Evolutionary conservation across 2,888 invertebrate genomes (phyloP), one percentile per base, ranked within the genome.

Genomic region (Drosophila rellima): DNA sequence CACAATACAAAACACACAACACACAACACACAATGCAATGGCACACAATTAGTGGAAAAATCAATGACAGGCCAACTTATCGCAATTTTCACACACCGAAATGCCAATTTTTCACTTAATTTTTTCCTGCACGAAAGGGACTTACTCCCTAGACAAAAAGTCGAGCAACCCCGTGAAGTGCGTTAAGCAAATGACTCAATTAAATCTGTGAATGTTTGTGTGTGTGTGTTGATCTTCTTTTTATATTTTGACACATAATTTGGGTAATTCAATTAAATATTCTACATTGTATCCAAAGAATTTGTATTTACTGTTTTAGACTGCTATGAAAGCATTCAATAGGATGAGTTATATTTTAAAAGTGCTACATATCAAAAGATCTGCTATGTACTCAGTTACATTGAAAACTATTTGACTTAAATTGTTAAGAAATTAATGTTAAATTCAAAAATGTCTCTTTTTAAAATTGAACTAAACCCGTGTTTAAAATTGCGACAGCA

Each of bases 11-110:
- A 40, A 40, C 18, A 17, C 17, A 40, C 1, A 40, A 40, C n/a
- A n/a, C 35, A n/a, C 35, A n/a, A 35, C 35, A n/a, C 35, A 29
- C 51, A 52, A 47, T 48, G 18, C 13, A 31, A 23, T 26, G 17
- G 10, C 37, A 69, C 51, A 74, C 59, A 74, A 70, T 74, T 62
- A 76, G 48, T 64, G 47, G 15, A 37, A 44, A 65, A 66, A 60
- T 50, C 54, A 67, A 70, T 70, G 60, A 54, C 18, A 39, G 40
- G 50, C 37, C 23, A 64, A 74, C 42, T 66, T 65, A 37, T 59
- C 39, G 42, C 26, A 61, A 65, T 74, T 70, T 81, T 80, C 72
- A 75, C 72, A 75, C 83, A 54, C 13, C 69, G 42, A 56, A 65
- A 51, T 63, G 26, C 45, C 35, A 56, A 70, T 61, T 56, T 66